These are phyloP conservation scores for Adineta ricciae DNA, from an alignment of 2,888 invertebrate species.

Conservation along the genomic window DNA sequence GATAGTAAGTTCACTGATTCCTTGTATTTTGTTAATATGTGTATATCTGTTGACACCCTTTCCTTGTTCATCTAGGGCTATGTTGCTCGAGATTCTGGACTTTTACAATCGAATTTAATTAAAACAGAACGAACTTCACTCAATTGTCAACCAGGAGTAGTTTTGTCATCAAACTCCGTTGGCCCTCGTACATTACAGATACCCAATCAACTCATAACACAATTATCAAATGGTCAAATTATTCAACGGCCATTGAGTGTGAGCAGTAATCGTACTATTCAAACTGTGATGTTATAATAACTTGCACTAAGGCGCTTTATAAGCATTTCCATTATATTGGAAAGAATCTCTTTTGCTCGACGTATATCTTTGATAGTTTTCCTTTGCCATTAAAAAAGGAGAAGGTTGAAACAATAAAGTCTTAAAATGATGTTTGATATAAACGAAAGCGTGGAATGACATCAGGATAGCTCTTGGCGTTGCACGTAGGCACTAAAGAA, in stretches of 20 bases:
- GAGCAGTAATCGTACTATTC: not conserved
- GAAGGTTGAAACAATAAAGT: not conserved
- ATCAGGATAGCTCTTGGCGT: not conserved
- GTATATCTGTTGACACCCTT: no score
- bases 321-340: no score
- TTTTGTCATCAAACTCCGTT: not conserved
- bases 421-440: not conserved
- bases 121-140: not conserved
- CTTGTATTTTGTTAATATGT: not conserved
- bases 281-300: not conserved
- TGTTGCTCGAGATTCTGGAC: not conserved
- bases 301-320: no score
- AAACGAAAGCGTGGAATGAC: conserved; percentile 2
- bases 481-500: not conserved
- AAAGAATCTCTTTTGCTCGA: not conserved
- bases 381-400: not conserved
- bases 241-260: not conserved
- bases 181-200: not conserved
- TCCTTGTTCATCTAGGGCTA: not conserved
- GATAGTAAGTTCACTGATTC: not conserved
- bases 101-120: not conserved
- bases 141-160: not conserved
- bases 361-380: not conserved
- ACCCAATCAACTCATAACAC: not conserved
- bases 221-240: not conserved